Percentiles rank a stretch among this genome's conserved stretches.
Conservation (phyloP, 2,888 invertebrate genomes). For the Aleiodes leptofemur region DNA sequence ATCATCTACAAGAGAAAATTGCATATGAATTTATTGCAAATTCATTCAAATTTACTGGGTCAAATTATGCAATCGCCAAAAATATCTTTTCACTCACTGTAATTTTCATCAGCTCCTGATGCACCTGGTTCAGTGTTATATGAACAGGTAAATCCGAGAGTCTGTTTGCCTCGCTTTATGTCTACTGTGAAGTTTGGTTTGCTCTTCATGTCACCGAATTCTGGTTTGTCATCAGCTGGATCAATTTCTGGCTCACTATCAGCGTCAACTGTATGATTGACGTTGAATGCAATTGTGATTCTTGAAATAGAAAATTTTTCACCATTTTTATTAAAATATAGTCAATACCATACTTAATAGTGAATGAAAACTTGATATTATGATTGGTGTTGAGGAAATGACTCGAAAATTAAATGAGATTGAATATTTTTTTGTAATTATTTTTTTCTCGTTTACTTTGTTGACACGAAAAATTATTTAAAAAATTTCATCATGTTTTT, state of each 20-base stretch:
- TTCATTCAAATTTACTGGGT: slow-evolving; percentile 74
- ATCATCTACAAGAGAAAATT: slow-evolving; percentile 80
- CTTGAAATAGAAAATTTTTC: slow-evolving; percentile 74
- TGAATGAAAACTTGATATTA: background rate
- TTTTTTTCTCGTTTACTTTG: too few relatives aligned
- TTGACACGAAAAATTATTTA: too few relatives aligned
- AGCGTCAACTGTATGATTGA: slow-evolving; percentile 95
- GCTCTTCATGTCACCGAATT: slow-evolving; percentile 90
- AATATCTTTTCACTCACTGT: slow-evolving; percentile 77
- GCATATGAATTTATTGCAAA: slow-evolving; percentile 62
- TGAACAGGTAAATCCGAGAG: slow-evolving; percentile 90
- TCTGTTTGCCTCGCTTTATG: slow-evolving; percentile 85
- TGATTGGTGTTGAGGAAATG: background rate
- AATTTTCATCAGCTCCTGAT: slow-evolving; percentile 82
- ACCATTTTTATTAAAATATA: background rate
- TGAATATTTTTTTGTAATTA: background rate
- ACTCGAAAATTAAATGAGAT: background rate
- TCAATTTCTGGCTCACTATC: slow-evolving; percentile 82
- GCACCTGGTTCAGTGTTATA: slow-evolving; percentile 82
- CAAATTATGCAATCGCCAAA: slow-evolving; percentile 27
- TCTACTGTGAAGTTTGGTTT: slow-evolving; percentile 95
- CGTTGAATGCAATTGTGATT: slow-evolving; percentile 89
- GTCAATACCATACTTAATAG: background rate
- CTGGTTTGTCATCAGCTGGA: slow-evolving; percentile 81
- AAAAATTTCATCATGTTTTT: too few relatives aligned